Evolutionary conservation across 2,113 vertebrate species (phyloP).

Genomic region (Lepus europaeus): DNA sequence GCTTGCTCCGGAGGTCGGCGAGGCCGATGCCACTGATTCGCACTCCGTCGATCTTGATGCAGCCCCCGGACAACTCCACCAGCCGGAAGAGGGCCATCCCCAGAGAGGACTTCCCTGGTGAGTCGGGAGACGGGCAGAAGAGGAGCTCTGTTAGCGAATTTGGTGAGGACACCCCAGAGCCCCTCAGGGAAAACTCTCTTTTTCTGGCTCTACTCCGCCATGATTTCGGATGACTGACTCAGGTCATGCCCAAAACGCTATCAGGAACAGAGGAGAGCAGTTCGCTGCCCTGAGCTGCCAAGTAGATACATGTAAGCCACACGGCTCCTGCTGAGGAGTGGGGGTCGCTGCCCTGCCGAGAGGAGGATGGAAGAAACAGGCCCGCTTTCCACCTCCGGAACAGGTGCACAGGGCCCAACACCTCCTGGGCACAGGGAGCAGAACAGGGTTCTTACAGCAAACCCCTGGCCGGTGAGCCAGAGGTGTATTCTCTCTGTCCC

Average conservation of each 20-base stretch:
- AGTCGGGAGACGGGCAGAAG: slow-evolving; percentile 43
- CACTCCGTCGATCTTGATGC: slow-evolving; percentile 94
- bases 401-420: neutral
- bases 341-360: neutral
- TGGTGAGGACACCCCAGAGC: neutral
- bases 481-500: neutral
- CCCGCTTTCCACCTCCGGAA: neutral
- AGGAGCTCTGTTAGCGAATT: neutral
- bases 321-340: neutral
- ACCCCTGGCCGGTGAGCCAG: neutral
- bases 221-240: neutral
- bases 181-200: neutral
- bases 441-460: neutral
- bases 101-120: slow-evolving; percentile 94
- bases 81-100: slow-evolving; percentile 94
- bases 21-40: slow-evolving; percentile 95
- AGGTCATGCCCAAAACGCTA: neutral
- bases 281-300: neutral
- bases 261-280: neutral
- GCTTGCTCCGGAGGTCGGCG: slow-evolving; percentile 95
- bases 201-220: slow-evolving; percentile 11
- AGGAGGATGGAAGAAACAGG: neutral
- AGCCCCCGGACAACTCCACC: slow-evolving; percentile 94
- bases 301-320: neutral
- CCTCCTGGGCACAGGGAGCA: neutral